Evolutionary conservation across 2,113 vertebrate species (phyloP).

Genomic region (Macroglossus sobrinus): DNA sequence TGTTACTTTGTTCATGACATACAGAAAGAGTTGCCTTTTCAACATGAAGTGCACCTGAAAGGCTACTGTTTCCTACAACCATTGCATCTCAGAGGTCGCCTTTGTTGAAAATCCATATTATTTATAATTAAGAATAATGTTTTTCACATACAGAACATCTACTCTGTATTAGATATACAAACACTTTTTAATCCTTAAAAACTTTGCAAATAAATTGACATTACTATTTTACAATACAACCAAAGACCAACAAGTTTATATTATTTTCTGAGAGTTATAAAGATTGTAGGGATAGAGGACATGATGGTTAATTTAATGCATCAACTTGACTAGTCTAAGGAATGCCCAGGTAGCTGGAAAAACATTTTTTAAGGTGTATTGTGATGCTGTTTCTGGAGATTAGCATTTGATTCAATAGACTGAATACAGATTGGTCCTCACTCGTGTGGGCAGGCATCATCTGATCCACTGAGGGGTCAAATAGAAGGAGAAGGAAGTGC

Average conservation of each 20-base stretch:
- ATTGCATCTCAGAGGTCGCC: neutral
- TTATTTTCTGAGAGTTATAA: neutral
- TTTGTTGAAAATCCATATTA: neutral
- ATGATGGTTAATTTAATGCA: neutral
- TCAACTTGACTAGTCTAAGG: neutral
- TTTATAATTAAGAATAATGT: neutral
- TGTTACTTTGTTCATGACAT: neutral
- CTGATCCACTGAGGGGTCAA: neutral
- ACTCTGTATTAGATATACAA: neutral
- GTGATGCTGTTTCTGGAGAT: neutral
- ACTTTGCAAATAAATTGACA: neutral
- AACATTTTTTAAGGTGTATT: neutral
- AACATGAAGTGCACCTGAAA: neutral
- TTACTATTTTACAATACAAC: neutral
- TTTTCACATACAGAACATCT: neutral
- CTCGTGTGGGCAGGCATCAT: neutral
- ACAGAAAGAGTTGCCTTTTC: neutral
- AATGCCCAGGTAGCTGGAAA: neutral
- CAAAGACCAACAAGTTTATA: neutral
- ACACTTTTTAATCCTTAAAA: neutral
- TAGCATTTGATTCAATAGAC: neutral
- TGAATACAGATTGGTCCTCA: neutral
- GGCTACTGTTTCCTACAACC: neutral
- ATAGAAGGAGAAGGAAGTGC: neutral
- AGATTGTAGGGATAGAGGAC: neutral